Evolutionary conservation across 2,888 invertebrate genomes (phyloP).

Genomic region (Folsomia manolachei): DNA sequence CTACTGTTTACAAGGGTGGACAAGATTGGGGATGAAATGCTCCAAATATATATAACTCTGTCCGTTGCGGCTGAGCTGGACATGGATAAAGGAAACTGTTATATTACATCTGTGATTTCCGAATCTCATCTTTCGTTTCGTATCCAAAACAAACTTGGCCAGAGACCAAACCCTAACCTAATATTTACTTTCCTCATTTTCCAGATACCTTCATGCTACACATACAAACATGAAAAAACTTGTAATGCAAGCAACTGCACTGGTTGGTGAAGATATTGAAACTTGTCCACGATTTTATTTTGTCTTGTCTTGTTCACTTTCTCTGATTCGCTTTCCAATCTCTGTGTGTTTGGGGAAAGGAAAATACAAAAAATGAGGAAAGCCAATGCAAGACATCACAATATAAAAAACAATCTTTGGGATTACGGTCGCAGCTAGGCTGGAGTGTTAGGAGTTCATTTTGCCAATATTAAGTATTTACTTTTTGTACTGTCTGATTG

Average conservation of each 20-base stretch:
- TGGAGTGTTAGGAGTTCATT: no score
- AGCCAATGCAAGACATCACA: neutral
- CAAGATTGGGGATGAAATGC: slow-evolving; percentile 25
- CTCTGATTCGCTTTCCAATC: slow-evolving; percentile 18
- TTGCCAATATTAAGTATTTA: no score
- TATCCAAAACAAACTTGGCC: slow-evolving; percentile 44
- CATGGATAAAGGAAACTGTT: slow-evolving; percentile 46
- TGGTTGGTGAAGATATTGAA: no score
- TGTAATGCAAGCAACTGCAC: no score
- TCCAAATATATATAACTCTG: slow-evolving; percentile 48
- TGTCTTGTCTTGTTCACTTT: slow-evolving; percentile 17
- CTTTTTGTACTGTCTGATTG: no score
- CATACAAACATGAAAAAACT: no score
- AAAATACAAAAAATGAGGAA: no score
- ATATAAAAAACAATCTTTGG: neutral
- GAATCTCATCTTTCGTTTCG: slow-evolving; percentile 25
- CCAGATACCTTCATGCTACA: slow-evolving; percentile 1
- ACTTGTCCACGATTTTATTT: slow-evolving; percentile 12
- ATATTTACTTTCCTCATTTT: slow-evolving; percentile 42
- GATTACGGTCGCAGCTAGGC: neutral
- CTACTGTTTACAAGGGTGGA: neutral
- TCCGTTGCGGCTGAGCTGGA: slow-evolving; percentile 43
- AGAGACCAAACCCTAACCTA: slow-evolving; percentile 37
- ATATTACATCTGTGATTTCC: slow-evolving; percentile 46
- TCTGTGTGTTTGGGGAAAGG: no score